Evolutionary conservation across 2,888 invertebrate genomes (phyloP), one percentile per base, ranked within the genome.

Genomic region (Linnaemya tessellans): DNA sequence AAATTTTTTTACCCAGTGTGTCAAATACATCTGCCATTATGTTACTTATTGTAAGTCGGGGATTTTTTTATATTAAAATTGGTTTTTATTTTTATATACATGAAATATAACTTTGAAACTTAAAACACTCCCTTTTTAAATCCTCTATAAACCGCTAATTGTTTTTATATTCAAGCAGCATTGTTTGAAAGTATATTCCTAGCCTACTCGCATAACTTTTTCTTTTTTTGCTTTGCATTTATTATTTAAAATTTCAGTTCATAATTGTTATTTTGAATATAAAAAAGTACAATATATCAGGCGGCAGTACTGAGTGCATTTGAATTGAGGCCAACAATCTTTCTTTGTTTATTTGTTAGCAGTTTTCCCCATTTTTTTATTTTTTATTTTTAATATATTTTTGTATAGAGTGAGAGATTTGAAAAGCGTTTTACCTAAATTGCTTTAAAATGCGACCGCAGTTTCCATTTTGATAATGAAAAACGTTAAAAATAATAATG

Each of bases 391-490:
- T 46, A 46, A 78, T 71, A 30, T 43, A 64, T 18, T 30, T 30
- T 5, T 30, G 30, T 30, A 20, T 56, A 18, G 3, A 18, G 54
- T 49, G 18, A 58, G 46, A 56, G 49, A 58, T 68, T 77, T 60
- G 22, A 38, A 75, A 54, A 65, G 30, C 56, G 3, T 60, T 65
- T 71, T 58, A 65, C 38, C 18, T 51, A 80, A 80, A 25, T 73
- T 65, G 30, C 58, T 80, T 41, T 13, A 74, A 62, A 54, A 15
- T 68, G 46, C 60, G 18, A 25, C 68, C 73, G 30, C 60, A 77
- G 60, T 11, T 78, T 81, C 49, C 71, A 84, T 81, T 84, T 74
- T 49, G 68, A 78, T 81, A 81, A 84, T 84, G 73, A 80, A 84
- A 71, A 67, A 30, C 38, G 13, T 25, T 22, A 10, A 54, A 25